phyloP scores from a whole-genome alignment of 2,113 vertebrate species.

The Chrysochloris asiatica region DNA sequence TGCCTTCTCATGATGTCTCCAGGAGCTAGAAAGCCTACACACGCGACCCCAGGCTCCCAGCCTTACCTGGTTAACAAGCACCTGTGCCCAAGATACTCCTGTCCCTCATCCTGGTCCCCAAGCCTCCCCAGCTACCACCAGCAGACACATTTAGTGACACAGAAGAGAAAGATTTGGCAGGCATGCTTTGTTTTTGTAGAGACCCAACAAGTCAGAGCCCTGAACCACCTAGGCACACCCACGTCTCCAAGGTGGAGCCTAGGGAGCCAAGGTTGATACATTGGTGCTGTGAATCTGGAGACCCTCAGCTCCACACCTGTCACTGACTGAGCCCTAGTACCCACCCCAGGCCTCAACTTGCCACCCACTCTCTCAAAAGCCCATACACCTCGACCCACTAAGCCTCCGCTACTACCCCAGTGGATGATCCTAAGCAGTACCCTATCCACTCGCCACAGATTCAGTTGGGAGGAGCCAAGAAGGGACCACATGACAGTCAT shows the following conservation, averaged over 20 bases:
- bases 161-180: too few species aligned
- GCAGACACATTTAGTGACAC: too few species aligned
- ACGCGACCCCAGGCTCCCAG: too few species aligned
- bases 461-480: too few species aligned
- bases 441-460: too few species aligned
- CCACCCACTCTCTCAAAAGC: too few species aligned
- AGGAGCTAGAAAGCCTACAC: not conserved
- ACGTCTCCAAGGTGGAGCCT: not conserved
- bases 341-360: not conserved
- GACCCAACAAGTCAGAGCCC: not conserved
- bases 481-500: too few species aligned
- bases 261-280: not conserved
- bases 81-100: too few species aligned
- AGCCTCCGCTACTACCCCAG: not conserved
- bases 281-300: not conserved
- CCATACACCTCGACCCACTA: fast-evolving
- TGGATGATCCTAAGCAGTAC: too few species aligned
- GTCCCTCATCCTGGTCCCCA: too few species aligned
- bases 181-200: constrained; percentile 41
- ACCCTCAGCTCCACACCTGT: fast-evolving
- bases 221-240: not conserved
- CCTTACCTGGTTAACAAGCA: not conserved
- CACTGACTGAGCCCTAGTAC: not conserved
- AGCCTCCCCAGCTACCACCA: not conserved
- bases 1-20: not conserved